Evolutionary conservation across 1,140 invertebrate genomes (phyloP), one percentile per base, ranked within the genome.

Genomic region (Sycophaga agraensis): DNA sequence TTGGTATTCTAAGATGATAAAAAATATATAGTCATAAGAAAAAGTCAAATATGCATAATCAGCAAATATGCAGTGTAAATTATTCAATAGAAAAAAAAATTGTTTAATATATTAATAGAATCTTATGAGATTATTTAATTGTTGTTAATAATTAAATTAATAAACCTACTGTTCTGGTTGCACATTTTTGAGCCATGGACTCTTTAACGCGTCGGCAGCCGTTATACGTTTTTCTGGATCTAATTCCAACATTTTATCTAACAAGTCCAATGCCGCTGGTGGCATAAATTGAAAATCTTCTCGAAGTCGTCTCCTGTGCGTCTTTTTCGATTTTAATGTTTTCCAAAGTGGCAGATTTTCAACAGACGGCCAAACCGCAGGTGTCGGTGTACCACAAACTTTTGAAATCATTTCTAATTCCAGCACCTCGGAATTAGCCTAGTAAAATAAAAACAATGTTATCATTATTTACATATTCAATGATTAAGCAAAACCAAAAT

Each of bases 301-400:
- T 39, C 94, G 83, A 17, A 99, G 81, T 64, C 91, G 87, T 58
- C 97, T 84, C 63, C 93, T 85, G 79, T 98, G 91, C 35, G 89
- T 86, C 67, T 94, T 94, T 80, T 97, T 98, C 24, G 94, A 92
- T 74, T 96, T 93, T 16, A 99, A 84, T 14, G 91, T 90, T 72
- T 94, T 88, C 86, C 94, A 99, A 0, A 93, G 84, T 2, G 96
- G 96, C 46, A 99, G 82, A 75, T 96, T 91, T 60, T 96, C 94
- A 17, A 99, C 97, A 73, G 91, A 90, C 1, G 97, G 97, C 98
- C 98, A 99, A 42, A 94, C 92, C n/a, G 93, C 94, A 0, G 97
- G 96, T 56, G 91, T 90, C 0, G 97, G 97, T 1, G 96, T 96
- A 2, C 98, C 98, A 82, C 98, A 99, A 11, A 96, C 84, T 61